A percentile compares a stretch with the other conserved stretches of the same genome.
Conservation (phyloP, 2,113 vertebrate species). For the Bettongia penicillata region DNA sequence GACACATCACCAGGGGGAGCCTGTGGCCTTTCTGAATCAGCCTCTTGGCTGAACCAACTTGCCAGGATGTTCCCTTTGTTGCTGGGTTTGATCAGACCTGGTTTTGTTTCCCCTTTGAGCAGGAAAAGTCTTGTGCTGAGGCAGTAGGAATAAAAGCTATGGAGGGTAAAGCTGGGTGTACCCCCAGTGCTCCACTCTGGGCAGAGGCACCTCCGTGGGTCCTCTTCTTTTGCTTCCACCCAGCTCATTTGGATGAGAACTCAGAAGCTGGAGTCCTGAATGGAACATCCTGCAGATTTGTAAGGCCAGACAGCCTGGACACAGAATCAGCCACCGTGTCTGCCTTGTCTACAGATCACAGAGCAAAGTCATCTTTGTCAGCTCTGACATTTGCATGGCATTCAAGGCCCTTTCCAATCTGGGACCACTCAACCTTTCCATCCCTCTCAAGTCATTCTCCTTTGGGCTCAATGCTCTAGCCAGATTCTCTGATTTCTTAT, state of each 20-base stretch:
- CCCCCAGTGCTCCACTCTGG: background rate
- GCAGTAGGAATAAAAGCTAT: background rate
- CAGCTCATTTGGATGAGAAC: background rate
- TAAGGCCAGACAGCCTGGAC: background rate
- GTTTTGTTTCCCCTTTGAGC: constrained; percentile 58
- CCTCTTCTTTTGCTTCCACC: background rate
- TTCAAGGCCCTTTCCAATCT: background rate
- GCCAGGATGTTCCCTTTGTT: constrained; percentile 25
- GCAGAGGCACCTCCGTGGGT: background rate
- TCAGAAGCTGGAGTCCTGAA: background rate
- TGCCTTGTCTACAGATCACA: background rate
- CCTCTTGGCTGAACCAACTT: background rate
- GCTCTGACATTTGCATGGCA: background rate
- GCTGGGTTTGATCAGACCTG: constrained; percentile 28
- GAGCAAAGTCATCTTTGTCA: background rate
- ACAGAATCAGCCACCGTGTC: background rate
- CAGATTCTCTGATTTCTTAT: background rate
- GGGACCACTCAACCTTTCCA: background rate
- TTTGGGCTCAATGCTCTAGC: background rate
- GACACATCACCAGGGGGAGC: constrained; percentile 73
- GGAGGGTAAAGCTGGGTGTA: background rate
- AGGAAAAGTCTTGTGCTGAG: constrained; percentile 23
- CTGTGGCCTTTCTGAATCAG: constrained; percentile 63
- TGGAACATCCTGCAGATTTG: background rate
- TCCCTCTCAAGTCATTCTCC: background rate